A percentile compares a stretch with the other conserved stretches of the same genome.
Conservation (phyloP, 1,140 invertebrate genomes). For the Dendrolimus kikuchii region DNA sequence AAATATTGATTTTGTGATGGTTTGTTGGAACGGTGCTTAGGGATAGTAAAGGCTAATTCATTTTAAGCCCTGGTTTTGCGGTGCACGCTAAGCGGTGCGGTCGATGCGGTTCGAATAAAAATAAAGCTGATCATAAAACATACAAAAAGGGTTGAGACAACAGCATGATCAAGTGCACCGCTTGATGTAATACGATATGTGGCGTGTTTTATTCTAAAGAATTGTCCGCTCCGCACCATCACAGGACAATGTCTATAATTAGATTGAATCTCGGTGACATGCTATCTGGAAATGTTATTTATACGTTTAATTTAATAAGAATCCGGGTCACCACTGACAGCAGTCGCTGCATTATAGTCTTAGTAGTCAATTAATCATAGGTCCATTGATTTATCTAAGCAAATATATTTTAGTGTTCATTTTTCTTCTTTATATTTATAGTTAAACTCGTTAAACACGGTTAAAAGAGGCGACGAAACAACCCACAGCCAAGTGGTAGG, state of each 20-base stretch:
- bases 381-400: too few species aligned
- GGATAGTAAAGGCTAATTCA: not conserved
- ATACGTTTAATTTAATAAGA: too few species aligned
- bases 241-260: constrained; percentile 30
- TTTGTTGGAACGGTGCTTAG: constrained; percentile 9
- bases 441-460: too few species aligned
- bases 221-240: not conserved
- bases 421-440: too few species aligned
- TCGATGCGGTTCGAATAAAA: constrained; percentile 44
- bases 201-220: constrained; percentile 44
- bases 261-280: constrained; percentile 21
- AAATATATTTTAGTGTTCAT: too few species aligned
- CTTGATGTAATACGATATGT: constrained; percentile 59
- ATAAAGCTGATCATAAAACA: constrained; percentile 30
- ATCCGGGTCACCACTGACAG: too few species aligned
- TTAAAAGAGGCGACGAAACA: too few species aligned
- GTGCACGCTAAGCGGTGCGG: constrained; percentile 49
- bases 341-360: too few species aligned
- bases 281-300: too few species aligned
- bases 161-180: constrained; percentile 63
- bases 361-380: too few species aligned
- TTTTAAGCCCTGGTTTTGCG: constrained; percentile 18
- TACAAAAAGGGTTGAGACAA: constrained; percentile 55
- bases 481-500: too few species aligned
- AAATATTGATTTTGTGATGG: constrained; percentile 38